A percentile compares a stretch with the other conserved stretches of the same genome.
phyloP scores from a whole-genome alignment of 1,140 invertebrate genomes.

The Metopolophium dirhodum region DNA sequence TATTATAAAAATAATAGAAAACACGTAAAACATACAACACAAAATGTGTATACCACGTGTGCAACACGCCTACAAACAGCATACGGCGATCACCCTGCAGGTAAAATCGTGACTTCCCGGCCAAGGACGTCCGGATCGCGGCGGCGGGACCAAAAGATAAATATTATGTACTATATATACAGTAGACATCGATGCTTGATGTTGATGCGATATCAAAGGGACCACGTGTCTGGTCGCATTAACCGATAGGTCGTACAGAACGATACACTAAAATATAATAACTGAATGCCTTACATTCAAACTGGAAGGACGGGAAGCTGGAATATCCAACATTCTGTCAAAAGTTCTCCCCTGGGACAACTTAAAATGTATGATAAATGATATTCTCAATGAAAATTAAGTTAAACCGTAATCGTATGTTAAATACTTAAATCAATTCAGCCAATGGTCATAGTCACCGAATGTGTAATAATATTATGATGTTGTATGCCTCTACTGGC shows the following conservation, averaged over 20 bases:
- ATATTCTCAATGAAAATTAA: no score
- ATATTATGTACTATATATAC: not conserved
- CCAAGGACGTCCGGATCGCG: conserved; percentile 41
- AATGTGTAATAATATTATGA: no score
- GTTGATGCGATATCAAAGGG: not conserved
- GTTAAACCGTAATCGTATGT: no score
- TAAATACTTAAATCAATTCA: no score
- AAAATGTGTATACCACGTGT: not conserved
- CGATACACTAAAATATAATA: not conserved
- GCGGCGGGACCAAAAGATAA: not conserved
- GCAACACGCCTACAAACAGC: not conserved
- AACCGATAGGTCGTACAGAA: not conserved
- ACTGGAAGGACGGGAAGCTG: no score
- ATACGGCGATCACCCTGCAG: not conserved
- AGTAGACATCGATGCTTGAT: not conserved
- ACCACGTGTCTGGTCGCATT: not conserved
- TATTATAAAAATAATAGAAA: conserved; percentile 14
- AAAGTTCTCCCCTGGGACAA: no score
- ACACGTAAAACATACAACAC: not conserved
- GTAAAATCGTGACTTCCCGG: conserved; percentile 26
- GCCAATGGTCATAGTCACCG: no score
- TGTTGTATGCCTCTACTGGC: no score
- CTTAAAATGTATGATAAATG: no score
- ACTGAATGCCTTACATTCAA: no score
- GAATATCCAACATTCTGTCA: no score